Percentiles rank a stretch among this genome's conserved stretches.
Evolutionary conservation across 2,113 vertebrate genomes (phyloP).

Genomic region (Atherinomorus stipes): DNA sequence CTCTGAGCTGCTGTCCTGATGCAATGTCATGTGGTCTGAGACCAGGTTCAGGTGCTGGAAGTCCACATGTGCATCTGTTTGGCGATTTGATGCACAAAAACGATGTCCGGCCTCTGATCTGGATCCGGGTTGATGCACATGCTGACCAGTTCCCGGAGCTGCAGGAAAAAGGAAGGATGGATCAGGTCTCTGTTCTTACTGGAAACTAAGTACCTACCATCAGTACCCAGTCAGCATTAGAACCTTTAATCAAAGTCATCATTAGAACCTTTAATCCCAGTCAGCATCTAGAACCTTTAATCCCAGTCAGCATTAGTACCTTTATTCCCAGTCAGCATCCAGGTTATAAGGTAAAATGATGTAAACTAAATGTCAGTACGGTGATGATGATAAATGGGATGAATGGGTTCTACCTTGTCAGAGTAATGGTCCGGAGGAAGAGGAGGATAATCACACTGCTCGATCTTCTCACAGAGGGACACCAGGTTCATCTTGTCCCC

Average conservation of each 20-base stretch:
- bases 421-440: constrained; percentile 67
- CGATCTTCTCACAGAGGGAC: constrained; percentile 70
- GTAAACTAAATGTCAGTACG: no score
- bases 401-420: constrained; percentile 69
- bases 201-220: no score
- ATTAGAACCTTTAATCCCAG: no score
- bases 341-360: no score
- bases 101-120: constrained; percentile 69
- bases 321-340: no score
- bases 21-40: constrained; percentile 7
- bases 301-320: no score
- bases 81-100: constrained; percentile 66
- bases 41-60: constrained; percentile 58
- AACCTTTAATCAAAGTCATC: no score
- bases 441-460: constrained; percentile 70
- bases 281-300: no score
- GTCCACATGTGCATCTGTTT: constrained; percentile 70
- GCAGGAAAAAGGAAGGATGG: background rate
- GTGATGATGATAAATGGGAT: no score
- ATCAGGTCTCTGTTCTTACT: background rate
- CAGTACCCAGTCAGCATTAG: no score
- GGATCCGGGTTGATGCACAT: constrained; percentile 71
- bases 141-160: constrained; percentile 67
- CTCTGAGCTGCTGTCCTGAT: no score
- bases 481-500: constrained; percentile 72